Percentiles rank a stretch among this genome's conserved stretches.
phyloP scores from a whole-genome alignment of 2,797 vertebrate species.

The Mormyrops attenuatus region DNA sequence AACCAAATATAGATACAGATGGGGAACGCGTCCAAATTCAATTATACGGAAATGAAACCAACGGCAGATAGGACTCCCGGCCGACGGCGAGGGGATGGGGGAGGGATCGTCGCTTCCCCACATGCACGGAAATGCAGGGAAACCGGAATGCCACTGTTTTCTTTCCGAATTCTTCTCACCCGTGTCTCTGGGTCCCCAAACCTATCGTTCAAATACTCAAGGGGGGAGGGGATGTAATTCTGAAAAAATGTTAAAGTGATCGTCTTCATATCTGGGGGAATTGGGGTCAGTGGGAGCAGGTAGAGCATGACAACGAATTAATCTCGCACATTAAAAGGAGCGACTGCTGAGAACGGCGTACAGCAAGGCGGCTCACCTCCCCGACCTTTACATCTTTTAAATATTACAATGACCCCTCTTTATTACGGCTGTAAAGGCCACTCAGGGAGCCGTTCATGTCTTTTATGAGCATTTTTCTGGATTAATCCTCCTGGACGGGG shows the following conservation, averaged over 20 bases:
- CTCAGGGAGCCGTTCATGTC: conserved; percentile 42
- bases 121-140: not conserved
- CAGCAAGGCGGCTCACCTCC: conserved; percentile 59
- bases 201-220: conserved; percentile 42
- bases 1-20: conserved; percentile 59
- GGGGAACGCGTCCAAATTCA: conserved; percentile 61
- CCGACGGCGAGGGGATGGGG: conserved; percentile 38
- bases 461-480: conserved; percentile 34
- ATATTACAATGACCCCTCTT: conserved; percentile 39
- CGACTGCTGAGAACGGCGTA: conserved; percentile 57
- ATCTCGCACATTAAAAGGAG: conserved; percentile 59
- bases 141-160: conserved; percentile 28
- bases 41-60: conserved; percentile 74
- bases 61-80: conserved; percentile 51
- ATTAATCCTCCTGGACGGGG: conserved; percentile 28
- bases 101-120: not conserved
- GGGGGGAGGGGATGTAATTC: conserved; percentile 20
- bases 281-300: conserved; percentile 48
- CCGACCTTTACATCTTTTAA: conserved; percentile 64
- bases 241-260: conserved; percentile 40
- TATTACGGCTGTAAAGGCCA: conserved; percentile 37
- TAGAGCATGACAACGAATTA: conserved; percentile 58
- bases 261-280: conserved; percentile 45
- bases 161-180: conserved; percentile 20
- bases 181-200: conserved; percentile 37